Percentiles rank a stretch among this genome's conserved stretches.
These are phyloP conservation scores for Cataglyphis livida DNA, from an alignment of 2,888 invertebrate genomes.

Conservation along the genomic window DNA sequence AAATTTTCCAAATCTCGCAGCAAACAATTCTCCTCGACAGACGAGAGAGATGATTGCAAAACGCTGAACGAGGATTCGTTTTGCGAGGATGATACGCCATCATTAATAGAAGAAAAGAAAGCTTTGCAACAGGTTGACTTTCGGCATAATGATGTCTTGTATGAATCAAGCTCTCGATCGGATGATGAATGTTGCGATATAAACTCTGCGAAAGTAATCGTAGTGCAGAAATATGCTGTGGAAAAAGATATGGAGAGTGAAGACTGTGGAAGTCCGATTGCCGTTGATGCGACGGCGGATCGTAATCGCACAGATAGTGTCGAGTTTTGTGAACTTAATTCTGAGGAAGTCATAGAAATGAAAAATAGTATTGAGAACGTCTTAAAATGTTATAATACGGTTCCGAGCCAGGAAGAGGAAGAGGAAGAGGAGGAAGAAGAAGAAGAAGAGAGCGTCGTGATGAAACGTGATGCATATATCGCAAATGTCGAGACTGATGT, in stretches of 20 bases:
- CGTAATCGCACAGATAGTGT: slow-evolving; percentile 58
- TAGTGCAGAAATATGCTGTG: slow-evolving; percentile 66
- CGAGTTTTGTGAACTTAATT: slow-evolving; percentile 63
- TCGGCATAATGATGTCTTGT: slow-evolving; percentile 37
- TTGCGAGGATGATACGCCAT: slow-evolving; percentile 75
- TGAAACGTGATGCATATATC: slow-evolving; percentile 56
- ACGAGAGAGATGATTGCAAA: slow-evolving; percentile 62
- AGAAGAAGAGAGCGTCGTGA: slow-evolving; percentile 26
- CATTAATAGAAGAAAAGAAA: slow-evolving; percentile 74
- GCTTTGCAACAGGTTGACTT: slow-evolving; percentile 73
- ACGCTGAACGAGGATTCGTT: slow-evolving; percentile 46
- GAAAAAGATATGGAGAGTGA: slow-evolving; percentile 61
- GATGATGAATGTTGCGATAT: slow-evolving; percentile 56
- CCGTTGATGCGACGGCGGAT: slow-evolving; percentile 48
- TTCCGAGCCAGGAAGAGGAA: slow-evolving; percentile 48
- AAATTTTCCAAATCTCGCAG: slow-evolving; percentile 57
- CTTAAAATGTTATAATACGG: slow-evolving; percentile 52
- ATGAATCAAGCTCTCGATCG: slow-evolving; percentile 55
- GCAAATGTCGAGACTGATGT: slow-evolving; percentile 49
- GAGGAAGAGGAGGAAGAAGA: neutral
- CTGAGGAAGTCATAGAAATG: slow-evolving; percentile 47
- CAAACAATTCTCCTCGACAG: slow-evolving; percentile 31
- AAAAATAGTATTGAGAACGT: slow-evolving; percentile 27
- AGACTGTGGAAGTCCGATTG: slow-evolving; percentile 41
- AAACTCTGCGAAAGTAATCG: slow-evolving; percentile 49